Base-by-base conservation (phyloP, 2,888 invertebrate species). In the Morinoia aosen region DNA sequence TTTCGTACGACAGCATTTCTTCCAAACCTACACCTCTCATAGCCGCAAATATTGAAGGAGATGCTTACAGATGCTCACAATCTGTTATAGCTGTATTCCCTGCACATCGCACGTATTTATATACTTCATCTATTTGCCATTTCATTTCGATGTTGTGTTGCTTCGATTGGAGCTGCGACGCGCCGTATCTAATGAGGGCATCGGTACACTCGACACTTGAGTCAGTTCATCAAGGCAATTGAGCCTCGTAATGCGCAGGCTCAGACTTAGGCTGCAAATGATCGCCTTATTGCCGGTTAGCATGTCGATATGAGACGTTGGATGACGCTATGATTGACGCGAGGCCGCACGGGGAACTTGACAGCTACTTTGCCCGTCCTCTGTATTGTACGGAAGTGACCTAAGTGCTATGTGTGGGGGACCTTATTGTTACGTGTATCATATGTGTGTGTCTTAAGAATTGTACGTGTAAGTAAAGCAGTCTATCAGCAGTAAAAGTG, bases 231-330 rank as follows among this genome's bases (percentile, higher is more conserved):
- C 76, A 16, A 76, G 33, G 25, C 76, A 76, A 76, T 76, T 76
- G 90, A 90, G 90, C 90, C 48, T 90, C 90, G 40, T 90, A n/a
- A 88, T 88, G 12, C n/a, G 88, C n/a, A 88, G 88, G 88, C 88
- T 33, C 33, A 40, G n/a, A 39, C 40, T n/a, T 12, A 12, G 12
- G n/a, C 12, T 19, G 88, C 88, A 88, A 88, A 19, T n/a, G n/a
- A 88, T 88, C 88, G 40, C 19, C 12, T 88, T 12, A 88, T 88
- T 40, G 88, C 25, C 88, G 88, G 25, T 88, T 88, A 88, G 88
- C 88, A 88, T 88, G 25, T 88, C 25, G 11, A 88, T 88, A 88
- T 88, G 88, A 19, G 2, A 88, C 88, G 88, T 61, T 61, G 4
- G 61, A 61, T 61, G 16, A 61, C 61, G 61, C 4, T 2, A 61